Base-by-base conservation (phyloP, 2,888 invertebrate species). In the Lissocephala sabroskyi region DNA sequence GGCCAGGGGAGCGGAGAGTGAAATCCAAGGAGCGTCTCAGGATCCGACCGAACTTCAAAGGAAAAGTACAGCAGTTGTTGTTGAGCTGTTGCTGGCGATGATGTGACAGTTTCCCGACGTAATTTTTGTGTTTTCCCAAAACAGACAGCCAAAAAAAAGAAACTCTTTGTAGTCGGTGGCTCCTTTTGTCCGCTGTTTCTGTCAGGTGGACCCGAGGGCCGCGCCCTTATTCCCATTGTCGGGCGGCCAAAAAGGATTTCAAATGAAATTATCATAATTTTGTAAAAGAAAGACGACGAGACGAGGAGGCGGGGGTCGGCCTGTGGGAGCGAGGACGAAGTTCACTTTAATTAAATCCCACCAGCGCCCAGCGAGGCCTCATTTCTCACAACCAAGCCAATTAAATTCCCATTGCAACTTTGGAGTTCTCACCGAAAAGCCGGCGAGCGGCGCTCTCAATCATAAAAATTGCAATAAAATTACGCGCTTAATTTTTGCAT, bases 391-490 rank as follows among this genome's bases (percentile, higher is more conserved):
- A 33, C 4, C 1, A 23, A 23, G 7, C 23, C 23, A 74, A 73
- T 73, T 73, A 73, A 77, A 73, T 65, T 41, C 16, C 47, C 54
- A 73, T 77, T 65, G 57, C 49, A 46, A n/a, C 41, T 33, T 19
- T 6, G 9, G 36, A 41, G 46, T 42, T 51, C 61, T 45, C 61
- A 62, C 51, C 59, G 11, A 32, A 32, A n/a, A n/a, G n/a, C n/a
- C n/a, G n/a, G n/a, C 1, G 29, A 43, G 32, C 45, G 50, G 41
- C 28, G 42, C 45, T 61, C 49, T 70, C 59, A 71, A 68, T 65
- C 80, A 79, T 80, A 74, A 77, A 81, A 81, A 82, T 76, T 65
- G 82, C 82, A 82, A 83, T 82, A 80, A 82, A 82, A 82, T 82
- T 62, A 74, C 76, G 65, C 79, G 82, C 78, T 58, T 64, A 62